Conservation (phyloP, 30 jellyfish, hydroid and myxozoan species). For the Aurelia sp. region DNA sequence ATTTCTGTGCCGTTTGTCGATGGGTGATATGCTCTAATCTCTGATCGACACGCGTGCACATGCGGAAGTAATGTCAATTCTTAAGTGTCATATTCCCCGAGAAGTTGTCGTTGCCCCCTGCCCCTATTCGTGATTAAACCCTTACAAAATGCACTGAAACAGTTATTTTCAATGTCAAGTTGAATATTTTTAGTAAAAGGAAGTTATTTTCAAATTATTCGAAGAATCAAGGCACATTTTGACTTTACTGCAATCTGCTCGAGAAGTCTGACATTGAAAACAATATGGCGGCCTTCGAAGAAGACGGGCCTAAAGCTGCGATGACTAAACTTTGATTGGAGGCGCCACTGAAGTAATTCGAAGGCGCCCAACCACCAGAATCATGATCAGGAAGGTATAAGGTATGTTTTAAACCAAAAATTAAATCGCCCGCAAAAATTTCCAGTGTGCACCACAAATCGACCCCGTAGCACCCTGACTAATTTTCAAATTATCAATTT, state of each 20-base stretch:
- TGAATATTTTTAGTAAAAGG: no score
- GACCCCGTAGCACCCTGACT: slow-evolving; percentile 25
- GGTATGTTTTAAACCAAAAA: slow-evolving; percentile 14
- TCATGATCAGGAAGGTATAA: not conserved
- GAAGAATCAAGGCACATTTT: no score
- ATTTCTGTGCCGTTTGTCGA: no score
- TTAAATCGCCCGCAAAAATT: slow-evolving; percentile 9
- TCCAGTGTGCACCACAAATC: not conserved
- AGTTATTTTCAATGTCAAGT: no score
- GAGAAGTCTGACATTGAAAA: slow-evolving; percentile 2
- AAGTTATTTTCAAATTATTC: no score
- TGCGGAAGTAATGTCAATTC: no score
- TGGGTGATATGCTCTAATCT: no score
- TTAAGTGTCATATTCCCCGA: no score
- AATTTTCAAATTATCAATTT: not conserved
- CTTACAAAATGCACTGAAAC: no score
- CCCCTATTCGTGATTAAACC: no score
- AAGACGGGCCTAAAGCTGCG: not conserved
- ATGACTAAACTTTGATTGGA: not conserved
- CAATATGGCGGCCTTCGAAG: slow-evolving; percentile 4
- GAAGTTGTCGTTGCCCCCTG: no score
- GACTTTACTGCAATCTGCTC: not conserved
- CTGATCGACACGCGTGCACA: no score
- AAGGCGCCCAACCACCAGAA: not conserved
- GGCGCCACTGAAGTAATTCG: slow-evolving; percentile 1